phyloP scores from a whole-genome alignment of 1,140 invertebrate genomes.

The Muscidifurax raptorellus region DNA sequence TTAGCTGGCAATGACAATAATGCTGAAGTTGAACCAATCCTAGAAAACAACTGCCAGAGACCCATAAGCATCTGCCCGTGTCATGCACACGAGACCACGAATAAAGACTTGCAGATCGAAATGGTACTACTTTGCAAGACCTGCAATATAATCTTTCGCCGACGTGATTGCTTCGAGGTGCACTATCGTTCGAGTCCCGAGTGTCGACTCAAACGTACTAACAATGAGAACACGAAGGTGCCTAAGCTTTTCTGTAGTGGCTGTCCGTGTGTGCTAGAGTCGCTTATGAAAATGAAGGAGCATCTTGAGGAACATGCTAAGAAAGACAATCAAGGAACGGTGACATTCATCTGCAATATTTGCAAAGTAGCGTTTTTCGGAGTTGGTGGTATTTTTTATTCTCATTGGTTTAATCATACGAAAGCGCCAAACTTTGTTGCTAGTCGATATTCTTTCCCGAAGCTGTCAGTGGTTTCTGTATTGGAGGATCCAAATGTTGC shows the following conservation, averaged over 20 bases:
- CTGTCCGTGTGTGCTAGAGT: constrained; percentile 59
- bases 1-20: neutral
- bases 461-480: constrained; percentile 53
- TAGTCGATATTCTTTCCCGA: constrained; percentile 64
- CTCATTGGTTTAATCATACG: constrained; percentile 67
- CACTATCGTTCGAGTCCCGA: constrained; percentile 60
- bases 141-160: constrained; percentile 65
- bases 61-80: constrained; percentile 63
- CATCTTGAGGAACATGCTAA: constrained; percentile 63
- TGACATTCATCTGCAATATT: constrained; percentile 67
- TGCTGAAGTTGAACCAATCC: neutral
- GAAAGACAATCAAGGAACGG: constrained; percentile 47
- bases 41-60: neutral
- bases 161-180: constrained; percentile 65
- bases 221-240: constrained; percentile 44
- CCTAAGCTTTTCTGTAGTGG: constrained; percentile 66
- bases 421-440: constrained; percentile 64
- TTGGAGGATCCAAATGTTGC: constrained; percentile 19
- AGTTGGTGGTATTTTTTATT: constrained; percentile 64
- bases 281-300: constrained; percentile 57
- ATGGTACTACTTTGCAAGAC: constrained; percentile 65
- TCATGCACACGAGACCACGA: constrained; percentile 58
- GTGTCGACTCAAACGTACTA: constrained; percentile 57
- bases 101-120: constrained; percentile 64
- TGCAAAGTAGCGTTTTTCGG: constrained; percentile 69